Percentiles rank a stretch among this genome's conserved stretches.
Evolutionary conservation across 2,113 vertebrate genomes (phyloP).

Genomic region (Lamprologus ornatipinnis): DNA sequence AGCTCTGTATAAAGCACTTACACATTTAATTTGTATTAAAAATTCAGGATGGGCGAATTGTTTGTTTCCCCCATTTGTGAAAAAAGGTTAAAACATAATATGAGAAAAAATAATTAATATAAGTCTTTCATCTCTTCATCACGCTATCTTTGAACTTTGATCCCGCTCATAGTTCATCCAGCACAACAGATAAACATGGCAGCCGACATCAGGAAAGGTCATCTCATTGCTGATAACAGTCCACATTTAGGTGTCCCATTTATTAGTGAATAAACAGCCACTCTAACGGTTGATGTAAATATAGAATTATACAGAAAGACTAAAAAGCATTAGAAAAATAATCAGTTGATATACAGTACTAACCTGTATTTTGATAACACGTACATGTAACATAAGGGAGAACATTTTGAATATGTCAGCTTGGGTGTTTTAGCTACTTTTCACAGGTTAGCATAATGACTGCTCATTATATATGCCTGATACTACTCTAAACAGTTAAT

Average conservation of each 20-base stretch:
- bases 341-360: background rate
- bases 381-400: accelerated
- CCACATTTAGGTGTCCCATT: background rate
- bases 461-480: background rate
- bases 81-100: background rate
- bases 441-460: background rate
- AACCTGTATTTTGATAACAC: background rate
- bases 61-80: background rate
- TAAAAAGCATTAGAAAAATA: background rate
- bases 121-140: background rate
- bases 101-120: background rate
- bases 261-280: background rate
- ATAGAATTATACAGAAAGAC: background rate
- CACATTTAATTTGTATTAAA: background rate
- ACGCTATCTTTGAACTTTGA: background rate
- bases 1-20: background rate
- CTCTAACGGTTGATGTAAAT: accelerated
- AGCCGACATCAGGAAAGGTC: background rate
- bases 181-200: background rate
- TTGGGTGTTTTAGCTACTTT: background rate
- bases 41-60: accelerated
- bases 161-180: background rate
- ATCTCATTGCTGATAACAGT: background rate
- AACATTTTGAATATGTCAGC: background rate
- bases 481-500: background rate